phyloP scores from a whole-genome alignment of 2,797 vertebrate species.

The Diplodus puntazzo region DNA sequence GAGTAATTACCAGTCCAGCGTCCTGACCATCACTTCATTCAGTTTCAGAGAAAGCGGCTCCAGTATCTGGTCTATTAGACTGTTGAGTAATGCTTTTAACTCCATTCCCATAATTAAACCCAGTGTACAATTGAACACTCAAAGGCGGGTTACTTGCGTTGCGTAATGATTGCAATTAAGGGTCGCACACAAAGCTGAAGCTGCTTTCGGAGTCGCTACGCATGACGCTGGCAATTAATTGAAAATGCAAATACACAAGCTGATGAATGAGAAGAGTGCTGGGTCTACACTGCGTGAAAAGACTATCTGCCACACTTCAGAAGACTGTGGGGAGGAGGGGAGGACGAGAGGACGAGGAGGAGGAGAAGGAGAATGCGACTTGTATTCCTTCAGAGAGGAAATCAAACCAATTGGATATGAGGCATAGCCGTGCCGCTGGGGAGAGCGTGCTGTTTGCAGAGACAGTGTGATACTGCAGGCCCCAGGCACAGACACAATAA shows the following conservation, averaged over 20 bases:
- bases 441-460: conserved; percentile 65
- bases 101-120: conserved; percentile 83
- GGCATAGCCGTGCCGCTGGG: conserved; percentile 60
- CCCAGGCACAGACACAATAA: conserved; percentile 59
- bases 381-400: conserved; percentile 73
- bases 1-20: conserved; percentile 71
- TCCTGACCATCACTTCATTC: conserved; percentile 70
- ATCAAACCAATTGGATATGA: conserved; percentile 77
- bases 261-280: conserved; percentile 79
- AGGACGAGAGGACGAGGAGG: neutral
- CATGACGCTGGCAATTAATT: conserved; percentile 83
- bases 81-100: conserved; percentile 85
- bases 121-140: conserved; percentile 83
- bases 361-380: conserved; percentile 25
- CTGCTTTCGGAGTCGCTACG: conserved; percentile 71
- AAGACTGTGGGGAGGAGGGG: conserved; percentile 5
- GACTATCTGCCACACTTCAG: conserved; percentile 73
- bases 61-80: conserved; percentile 81
- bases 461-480: conserved; percentile 62
- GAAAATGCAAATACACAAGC: conserved; percentile 84
- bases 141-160: conserved; percentile 75
- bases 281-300: conserved; percentile 73
- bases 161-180: conserved; percentile 86
- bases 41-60: conserved; percentile 62
- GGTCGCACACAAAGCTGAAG: conserved; percentile 79